A percentile compares a stretch with the other conserved stretches of the same genome.
Evolutionary conservation across 2,113 vertebrate genomes (phyloP).

Genomic region (Corythornis vintsioides): DNA sequence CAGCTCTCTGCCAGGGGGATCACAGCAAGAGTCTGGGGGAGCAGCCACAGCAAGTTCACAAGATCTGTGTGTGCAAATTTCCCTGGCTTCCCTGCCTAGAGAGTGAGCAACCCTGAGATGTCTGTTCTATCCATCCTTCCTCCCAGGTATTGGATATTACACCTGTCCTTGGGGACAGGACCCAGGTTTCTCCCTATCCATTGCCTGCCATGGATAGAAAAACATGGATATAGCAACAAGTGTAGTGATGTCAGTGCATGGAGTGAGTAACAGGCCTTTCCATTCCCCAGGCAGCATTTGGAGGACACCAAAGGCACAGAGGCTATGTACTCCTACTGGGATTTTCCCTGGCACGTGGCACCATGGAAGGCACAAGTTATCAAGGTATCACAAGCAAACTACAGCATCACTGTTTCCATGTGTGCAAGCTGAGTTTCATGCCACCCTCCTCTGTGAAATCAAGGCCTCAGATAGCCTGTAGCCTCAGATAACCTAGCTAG

Average conservation of each 20-base stretch:
- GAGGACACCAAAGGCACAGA: accelerated
- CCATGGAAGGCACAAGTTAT: neutral
- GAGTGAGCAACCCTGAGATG: neutral
- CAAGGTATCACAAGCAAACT: conserved; percentile 5
- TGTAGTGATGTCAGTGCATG: accelerated
- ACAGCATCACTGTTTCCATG: neutral
- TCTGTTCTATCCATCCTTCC: neutral
- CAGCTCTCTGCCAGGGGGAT: neutral
- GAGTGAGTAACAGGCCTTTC: neutral
- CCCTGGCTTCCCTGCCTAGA: neutral
- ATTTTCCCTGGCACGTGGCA: conserved; percentile 1
- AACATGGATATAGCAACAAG: neutral
- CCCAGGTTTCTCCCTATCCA: neutral
- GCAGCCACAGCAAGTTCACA: neutral
- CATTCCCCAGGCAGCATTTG: neutral
- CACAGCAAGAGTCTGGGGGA: accelerated
- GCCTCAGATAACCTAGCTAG: conserved; percentile 30
- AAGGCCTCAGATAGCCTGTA: conserved; percentile 38
- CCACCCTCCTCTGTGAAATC: neutral
- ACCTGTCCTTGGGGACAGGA: accelerated
- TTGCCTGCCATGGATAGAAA: neutral
- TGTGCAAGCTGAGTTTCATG: neutral
- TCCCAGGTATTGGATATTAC: neutral
- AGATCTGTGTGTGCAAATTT: neutral
- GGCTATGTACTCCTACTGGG: accelerated